Evolutionary conservation across 2,797 vertebrate genomes (phyloP), one percentile per base, ranked within the genome.

Genomic region (Spinus pinus): DNA sequence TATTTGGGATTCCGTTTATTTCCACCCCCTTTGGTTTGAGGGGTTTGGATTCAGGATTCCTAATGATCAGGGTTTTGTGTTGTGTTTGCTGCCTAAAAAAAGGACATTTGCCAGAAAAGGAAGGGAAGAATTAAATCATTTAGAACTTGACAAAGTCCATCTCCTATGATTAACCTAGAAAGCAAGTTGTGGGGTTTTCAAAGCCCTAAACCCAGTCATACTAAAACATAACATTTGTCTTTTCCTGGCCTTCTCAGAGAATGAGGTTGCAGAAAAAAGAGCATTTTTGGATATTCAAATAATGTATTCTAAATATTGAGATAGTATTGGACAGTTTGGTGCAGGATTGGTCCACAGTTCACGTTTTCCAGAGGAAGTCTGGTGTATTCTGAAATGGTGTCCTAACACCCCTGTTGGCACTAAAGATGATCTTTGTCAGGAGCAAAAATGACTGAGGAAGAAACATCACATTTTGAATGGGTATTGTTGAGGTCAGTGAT

Each of bases 111-210:
- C 18, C 37, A 35, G 57, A 33, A 56, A 77, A 85, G 39, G 31
- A 78, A 56, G 4, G 39, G 31, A 78, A 56, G 4, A 21, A 61
- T 73, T 72, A 30, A 41, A 71, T 78, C 35, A 13, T 21, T 53
- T 67, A 10, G 19, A 53, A 49, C 14, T 25, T 75, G 33, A 71
- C 7, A 42, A 66, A 85, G 25, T 60, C 24, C 28, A 10, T 51
- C 33, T 73, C 53, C 53, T 35, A 0, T 0, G 0, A 35, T 80
- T 42, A 39, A 49, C 4, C 33, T 54, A 8, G 35, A 54, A 54
- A 71, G n/a, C 25, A 46, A 12, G 15, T 49, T 47, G 18, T 9
- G 20, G 10, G 17, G 4, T 6, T 65, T 86, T 79, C 31, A 20
- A 31, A 66, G 25, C 53, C 70, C 19, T 61, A 12, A 72, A 41